Evolutionary conservation across 2,888 invertebrate species (phyloP), one percentile per base, ranked within the genome.

Genomic region (Lycaena phlaeas): DNA sequence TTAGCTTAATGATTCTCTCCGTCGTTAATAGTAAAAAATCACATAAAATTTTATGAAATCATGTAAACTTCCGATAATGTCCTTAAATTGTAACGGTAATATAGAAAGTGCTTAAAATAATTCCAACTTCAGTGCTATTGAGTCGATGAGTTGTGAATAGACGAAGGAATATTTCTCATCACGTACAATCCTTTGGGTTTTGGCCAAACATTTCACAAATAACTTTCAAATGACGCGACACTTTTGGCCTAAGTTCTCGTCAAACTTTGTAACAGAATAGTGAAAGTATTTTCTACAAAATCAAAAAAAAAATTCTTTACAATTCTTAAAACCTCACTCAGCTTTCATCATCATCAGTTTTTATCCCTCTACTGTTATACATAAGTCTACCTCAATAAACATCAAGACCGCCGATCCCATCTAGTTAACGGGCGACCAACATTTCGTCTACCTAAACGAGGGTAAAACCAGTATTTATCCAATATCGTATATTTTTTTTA

Each of bases 131-230:
- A 14, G 29, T 38, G 22, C 25, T 14, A 30, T 30, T 6, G n/a
- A 22, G 30, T 39, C 9, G 22, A 18, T 25, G 56, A 50, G 56
- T 57, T 64, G 69, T 73, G 78, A 75, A 76, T 70, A 75, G 74
- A 70, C 75, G n/a, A n/a, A 73, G 50, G 50, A 65, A 60, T 61
- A 68, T 72, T 73, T 71, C 69, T 62, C 68, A 67, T 70, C 77
- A 78, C 77, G 75, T 72, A 50, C 49, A 48, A 43, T 57, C 63
- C 64, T 61, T 68, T 71, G 74, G 75, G 69, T 51, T 53, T 53
- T 55, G 56, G 67, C 71, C 72, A 75, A n/a, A 70, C 57, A 57
- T 50, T 52, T 43, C 42, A 46, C 46, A 48, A 52, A 60, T 67
- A 70, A 71, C 59, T 67, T 61, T 57, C 53, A 58, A 67, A 63